These are phyloP conservation scores for Haplochromis burtoni DNA, from an alignment of 2,113 vertebrate genomes.

Conservation along the genomic window DNA sequence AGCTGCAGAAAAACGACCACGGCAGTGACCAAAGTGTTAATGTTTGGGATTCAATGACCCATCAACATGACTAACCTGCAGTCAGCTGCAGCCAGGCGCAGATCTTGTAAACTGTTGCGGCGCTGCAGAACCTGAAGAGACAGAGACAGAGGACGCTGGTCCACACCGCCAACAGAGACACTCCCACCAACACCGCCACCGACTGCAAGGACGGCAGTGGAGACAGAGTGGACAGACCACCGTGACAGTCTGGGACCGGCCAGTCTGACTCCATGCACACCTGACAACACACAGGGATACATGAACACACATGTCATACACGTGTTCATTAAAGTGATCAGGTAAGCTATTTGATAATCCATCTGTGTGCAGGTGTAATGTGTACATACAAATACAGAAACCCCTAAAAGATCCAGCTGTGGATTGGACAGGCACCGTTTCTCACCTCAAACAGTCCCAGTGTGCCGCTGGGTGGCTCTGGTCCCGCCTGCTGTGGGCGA, in stretches of 20 bases:
- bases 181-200: conserved; percentile 73
- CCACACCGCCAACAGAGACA: conserved; percentile 76
- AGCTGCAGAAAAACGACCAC: accelerated
- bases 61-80: conserved; percentile 57
- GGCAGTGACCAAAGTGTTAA: not conserved
- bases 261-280: conserved; percentile 74
- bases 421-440: not conserved
- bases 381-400: not conserved
- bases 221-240: conserved; percentile 67
- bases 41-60: not conserved
- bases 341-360: not conserved
- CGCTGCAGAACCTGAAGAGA: conserved; percentile 78
- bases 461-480: conserved; percentile 55
- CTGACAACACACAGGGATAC: not conserved
- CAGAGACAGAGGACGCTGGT: conserved; percentile 72
- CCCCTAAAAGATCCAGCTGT: not conserved
- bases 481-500: conserved; percentile 1
- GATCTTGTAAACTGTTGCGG: conserved; percentile 78
- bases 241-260: conserved; percentile 70
- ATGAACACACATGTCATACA: not conserved
- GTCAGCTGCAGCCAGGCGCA: conserved; percentile 81
- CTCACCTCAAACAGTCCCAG: conserved; percentile 76
- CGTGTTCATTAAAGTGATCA: not conserved
- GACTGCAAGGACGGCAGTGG: conserved; percentile 79
- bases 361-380: not conserved